A percentile compares a stretch with the other conserved stretches of the same genome.
These are phyloP conservation scores for Clarias pachynema DNA, from an alignment of 2,797 vertebrate genomes.

Conservation along the genomic window DNA sequence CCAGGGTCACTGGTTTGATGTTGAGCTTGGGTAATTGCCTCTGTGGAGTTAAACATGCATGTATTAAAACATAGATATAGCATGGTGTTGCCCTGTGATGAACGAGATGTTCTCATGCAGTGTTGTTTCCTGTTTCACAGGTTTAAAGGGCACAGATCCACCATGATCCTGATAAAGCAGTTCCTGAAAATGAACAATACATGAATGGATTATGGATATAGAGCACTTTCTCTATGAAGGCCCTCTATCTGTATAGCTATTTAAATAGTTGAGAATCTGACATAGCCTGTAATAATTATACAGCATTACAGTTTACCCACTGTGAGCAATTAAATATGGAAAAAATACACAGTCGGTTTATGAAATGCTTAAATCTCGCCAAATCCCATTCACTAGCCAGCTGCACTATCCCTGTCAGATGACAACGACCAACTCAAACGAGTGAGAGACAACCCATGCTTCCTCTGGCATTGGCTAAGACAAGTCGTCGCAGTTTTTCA, in stretches of 20 bases:
- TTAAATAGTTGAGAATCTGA: not conserved
- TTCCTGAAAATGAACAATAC: not conserved
- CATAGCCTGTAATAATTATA: constrained; percentile 5
- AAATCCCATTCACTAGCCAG: not conserved
- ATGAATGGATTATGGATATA: not conserved
- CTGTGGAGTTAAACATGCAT: not conserved
- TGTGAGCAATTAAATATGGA: not conserved
- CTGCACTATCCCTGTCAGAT: not conserved
- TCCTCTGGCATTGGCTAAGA: not conserved
- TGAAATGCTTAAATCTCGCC: not conserved
- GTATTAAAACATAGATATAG: not conserved
- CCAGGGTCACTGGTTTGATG: not conserved
- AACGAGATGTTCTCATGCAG: not conserved
- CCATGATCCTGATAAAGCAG: not conserved
- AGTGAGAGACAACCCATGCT: not conserved
- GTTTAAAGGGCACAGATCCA: not conserved
- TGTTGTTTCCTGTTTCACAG: not conserved
- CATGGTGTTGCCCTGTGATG: not conserved
- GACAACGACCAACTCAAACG: not conserved
- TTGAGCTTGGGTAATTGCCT: not conserved
- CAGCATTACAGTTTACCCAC: not conserved
- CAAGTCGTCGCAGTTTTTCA: not conserved
- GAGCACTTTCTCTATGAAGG: not conserved
- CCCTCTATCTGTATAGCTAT: no score
- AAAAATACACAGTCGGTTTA: not conserved